phyloP scores from a whole-genome alignment of 1,140 invertebrate species.

The Megathymus violae region DNA sequence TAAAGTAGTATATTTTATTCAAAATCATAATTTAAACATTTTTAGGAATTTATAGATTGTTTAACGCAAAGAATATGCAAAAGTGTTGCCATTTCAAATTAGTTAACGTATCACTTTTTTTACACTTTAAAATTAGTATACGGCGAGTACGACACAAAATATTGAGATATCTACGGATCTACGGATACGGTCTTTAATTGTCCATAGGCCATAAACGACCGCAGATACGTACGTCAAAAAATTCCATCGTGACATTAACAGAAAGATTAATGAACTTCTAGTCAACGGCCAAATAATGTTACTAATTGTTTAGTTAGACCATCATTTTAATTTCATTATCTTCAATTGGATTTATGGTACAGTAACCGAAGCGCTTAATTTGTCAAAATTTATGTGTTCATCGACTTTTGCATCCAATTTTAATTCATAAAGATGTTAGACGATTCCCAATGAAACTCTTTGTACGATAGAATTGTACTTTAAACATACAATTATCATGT shows the following conservation, averaged over 20 bases:
- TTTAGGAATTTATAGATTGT: too few species aligned
- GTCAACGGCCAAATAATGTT: slow-evolving; percentile 20
- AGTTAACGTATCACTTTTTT: too few species aligned
- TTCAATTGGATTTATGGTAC: slow-evolving; percentile 17
- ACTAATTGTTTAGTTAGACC: slow-evolving; percentile 15
- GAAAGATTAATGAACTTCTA: slow-evolving; percentile 25
- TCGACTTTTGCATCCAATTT: slow-evolving; percentile 12
- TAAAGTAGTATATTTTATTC: too few species aligned
- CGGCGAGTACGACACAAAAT: too few species aligned
- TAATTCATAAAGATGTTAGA: slow-evolving; percentile 4
- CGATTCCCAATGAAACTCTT: not conserved
- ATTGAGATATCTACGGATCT: too few species aligned
- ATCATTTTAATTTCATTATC: slow-evolving; percentile 18
- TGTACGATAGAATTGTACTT: too few species aligned
- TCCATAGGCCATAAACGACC: slow-evolving; percentile 22
- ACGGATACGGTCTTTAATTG: slow-evolving; percentile 21
- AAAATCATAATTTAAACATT: too few species aligned
- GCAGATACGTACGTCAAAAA: slow-evolving; percentile 10
- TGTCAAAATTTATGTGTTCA: slow-evolving; percentile 28
- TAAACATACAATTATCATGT: too few species aligned
- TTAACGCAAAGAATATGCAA: too few species aligned
- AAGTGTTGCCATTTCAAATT: too few species aligned
- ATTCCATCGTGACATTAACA: slow-evolving; percentile 1
- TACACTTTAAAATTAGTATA: too few species aligned
- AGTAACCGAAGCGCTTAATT: slow-evolving; percentile 11